phyloP scores from a whole-genome alignment of 2,888 invertebrate genomes.

The Troides oblongomaculatus region DNA sequence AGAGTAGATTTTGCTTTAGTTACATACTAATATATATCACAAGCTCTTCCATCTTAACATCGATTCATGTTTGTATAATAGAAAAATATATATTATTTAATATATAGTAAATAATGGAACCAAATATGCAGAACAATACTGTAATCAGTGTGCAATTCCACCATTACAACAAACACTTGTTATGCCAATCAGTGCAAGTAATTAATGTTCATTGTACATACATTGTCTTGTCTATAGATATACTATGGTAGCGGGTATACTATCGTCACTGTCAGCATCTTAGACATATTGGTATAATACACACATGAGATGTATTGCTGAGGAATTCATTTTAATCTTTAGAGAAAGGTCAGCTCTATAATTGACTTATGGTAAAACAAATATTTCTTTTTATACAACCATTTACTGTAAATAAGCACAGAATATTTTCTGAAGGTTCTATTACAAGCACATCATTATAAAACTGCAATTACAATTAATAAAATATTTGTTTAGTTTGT shows the following conservation, averaged over 20 bases:
- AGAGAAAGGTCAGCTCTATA: fast-evolving
- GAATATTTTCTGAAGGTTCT: no score
- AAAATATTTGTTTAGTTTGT: no score
- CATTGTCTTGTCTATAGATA: background rate
- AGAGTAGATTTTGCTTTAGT: no score
- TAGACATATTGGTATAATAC: background rate
- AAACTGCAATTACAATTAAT: no score
- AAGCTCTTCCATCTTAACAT: background rate
- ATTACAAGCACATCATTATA: no score
- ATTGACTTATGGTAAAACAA: background rate
- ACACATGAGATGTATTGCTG: background rate
- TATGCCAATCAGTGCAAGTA: constrained; percentile 3
- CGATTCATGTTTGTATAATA: background rate
- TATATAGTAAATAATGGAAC: background rate
- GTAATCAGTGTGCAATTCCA: background rate
- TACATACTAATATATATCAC: no score
- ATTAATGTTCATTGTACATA: constrained; percentile 1
- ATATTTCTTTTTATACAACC: no score
- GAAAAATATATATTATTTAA: background rate
- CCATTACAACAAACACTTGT: constrained; percentile 1
- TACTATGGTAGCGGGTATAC: background rate
- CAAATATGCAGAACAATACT: constrained; percentile 3
- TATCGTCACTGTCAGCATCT: background rate
- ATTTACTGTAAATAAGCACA: no score
- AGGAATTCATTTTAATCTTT: background rate